Evolutionary conservation across 2,797 vertebrate species (phyloP).

Genomic region (Dendrocincla tyrannina): DNA sequence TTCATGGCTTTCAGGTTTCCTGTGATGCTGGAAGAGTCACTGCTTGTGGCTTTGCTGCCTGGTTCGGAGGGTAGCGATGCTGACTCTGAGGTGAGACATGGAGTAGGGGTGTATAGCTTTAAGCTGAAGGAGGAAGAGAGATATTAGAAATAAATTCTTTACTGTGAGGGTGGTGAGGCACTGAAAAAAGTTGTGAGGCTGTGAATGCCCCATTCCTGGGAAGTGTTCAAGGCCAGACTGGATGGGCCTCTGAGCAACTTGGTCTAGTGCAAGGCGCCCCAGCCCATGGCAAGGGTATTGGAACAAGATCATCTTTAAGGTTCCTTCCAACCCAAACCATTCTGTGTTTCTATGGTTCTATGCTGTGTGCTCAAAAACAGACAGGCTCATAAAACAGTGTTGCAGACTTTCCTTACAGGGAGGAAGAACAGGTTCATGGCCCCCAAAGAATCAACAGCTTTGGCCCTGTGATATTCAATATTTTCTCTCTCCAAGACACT

Average conservation of each 20-base stretch:
- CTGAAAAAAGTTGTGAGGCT: background rate
- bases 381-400: background rate
- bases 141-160: background rate
- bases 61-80: background rate
- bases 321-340: background rate
- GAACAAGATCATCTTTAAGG: background rate
- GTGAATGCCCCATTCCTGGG: background rate
- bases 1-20: background rate
- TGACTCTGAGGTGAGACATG: background rate
- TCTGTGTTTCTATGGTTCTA: rapidly evolving
- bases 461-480: background rate
- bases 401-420: background rate
- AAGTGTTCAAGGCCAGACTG: background rate
- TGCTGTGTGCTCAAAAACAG: background rate
- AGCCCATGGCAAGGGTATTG: background rate
- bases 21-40: conserved; percentile 13
- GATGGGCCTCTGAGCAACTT: background rate
- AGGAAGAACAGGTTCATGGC: background rate
- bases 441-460: background rate
- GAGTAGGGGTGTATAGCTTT: background rate
- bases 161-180: background rate
- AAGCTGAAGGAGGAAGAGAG: background rate
- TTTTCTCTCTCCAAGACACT: background rate
- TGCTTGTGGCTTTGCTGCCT: conserved; percentile 18
- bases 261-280: background rate